A percentile compares a stretch with the other conserved stretches of the same genome.
These are phyloP conservation scores for Cyclargus thomasi DNA, from an alignment of 1,140 invertebrate species.

Conservation along the genomic window DNA sequence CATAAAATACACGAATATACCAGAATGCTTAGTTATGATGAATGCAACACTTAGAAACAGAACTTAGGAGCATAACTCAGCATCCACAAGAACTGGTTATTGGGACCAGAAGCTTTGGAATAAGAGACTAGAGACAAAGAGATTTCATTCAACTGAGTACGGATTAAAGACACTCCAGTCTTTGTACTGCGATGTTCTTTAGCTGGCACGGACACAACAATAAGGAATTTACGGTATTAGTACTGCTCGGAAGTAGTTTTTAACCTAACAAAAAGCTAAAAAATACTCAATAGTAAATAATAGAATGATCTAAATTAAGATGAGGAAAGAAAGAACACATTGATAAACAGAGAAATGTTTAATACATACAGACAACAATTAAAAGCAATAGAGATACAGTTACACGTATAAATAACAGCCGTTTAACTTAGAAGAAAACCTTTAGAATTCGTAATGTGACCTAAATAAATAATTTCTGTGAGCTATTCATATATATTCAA, in stretches of 20 bases:
- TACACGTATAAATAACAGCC: too few relatives aligned
- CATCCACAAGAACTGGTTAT: neutral
- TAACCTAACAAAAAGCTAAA: neutral
- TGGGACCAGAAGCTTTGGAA: neutral
- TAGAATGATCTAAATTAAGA: too few relatives aligned
- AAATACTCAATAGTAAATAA: neutral
- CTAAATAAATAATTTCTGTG: neutral
- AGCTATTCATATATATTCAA: neutral
- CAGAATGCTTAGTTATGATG: neutral
- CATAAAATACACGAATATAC: too few relatives aligned
- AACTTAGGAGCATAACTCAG: neutral
- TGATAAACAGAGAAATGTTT: too few relatives aligned
- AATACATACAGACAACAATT: too few relatives aligned
- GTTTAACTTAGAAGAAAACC: too few relatives aligned
- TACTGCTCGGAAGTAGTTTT: neutral
- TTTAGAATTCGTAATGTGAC: neutral
- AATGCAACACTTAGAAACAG: neutral
- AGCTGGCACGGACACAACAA: neutral
- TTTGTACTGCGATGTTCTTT: neutral
- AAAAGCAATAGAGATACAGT: too few relatives aligned
- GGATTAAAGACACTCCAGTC: neutral
- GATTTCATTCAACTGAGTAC: neutral
- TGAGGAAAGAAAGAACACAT: neutral
- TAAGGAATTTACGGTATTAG: neutral
- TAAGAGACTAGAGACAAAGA: neutral